Percentiles rank a stretch among this genome's conserved stretches.
Conservation (phyloP, 2,113 vertebrate genomes). For the Hiodon tergisus region DNA sequence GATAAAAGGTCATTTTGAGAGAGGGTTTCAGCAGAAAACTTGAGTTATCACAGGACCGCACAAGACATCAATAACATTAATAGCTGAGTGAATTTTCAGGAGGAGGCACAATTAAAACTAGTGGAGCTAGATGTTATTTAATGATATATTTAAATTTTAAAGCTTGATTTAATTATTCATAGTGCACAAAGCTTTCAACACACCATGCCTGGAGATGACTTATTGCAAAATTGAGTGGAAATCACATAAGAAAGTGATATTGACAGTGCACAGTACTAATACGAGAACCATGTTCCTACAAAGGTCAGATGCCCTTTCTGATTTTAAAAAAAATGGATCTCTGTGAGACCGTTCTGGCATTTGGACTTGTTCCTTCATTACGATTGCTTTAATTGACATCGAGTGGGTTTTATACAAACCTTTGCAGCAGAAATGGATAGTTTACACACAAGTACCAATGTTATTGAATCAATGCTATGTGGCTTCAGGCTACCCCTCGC, state of each 20-base stretch:
- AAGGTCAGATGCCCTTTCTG: no score
- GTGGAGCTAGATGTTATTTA: conserved; percentile 58
- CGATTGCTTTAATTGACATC: no score
- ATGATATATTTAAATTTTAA: conserved; percentile 63
- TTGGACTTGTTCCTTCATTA: no score
- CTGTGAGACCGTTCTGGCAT: no score
- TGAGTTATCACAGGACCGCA: conserved; percentile 37
- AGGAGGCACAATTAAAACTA: conserved; percentile 56
- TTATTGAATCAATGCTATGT: no score
- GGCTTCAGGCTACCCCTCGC: no score
- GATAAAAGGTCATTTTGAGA: conserved; percentile 23
- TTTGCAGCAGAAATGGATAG: no score
- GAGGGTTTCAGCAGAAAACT: conserved; percentile 5
- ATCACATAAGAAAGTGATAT: neutral
- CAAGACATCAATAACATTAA: conserved; percentile 56
- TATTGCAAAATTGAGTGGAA: neutral
- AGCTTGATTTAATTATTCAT: conserved; percentile 55
- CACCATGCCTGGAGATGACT: neutral
- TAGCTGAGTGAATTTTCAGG: conserved; percentile 47
- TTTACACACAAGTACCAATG: no score
- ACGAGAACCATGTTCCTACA: no score
- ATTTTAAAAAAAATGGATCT: no score
- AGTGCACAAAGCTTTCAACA: conserved; percentile 38
- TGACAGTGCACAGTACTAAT: neutral
- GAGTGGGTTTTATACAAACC: no score